phyloP scores from a whole-genome alignment of 2,797 vertebrate species.

The Saxicola maurus region DNA sequence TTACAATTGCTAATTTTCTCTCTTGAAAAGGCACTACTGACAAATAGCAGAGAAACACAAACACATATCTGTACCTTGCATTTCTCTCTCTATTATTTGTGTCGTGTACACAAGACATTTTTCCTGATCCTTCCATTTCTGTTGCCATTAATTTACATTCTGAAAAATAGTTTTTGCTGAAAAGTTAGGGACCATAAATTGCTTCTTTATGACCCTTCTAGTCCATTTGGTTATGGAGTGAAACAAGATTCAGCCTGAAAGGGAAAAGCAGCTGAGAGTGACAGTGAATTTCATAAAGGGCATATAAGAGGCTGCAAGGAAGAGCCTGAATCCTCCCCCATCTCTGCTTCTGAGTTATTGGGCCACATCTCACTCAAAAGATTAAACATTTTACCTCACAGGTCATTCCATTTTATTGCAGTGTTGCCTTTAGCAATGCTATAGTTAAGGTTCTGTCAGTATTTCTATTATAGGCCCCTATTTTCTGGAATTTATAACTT shows the following conservation, averaged over 20 bases:
- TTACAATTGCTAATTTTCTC: neutral
- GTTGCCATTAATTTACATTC: slow-evolving; percentile 26
- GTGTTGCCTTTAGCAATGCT: slow-evolving; percentile 35
- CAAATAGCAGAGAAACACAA: neutral
- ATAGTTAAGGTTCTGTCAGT: slow-evolving; percentile 57
- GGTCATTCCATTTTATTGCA: slow-evolving; percentile 55
- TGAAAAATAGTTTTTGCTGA: slow-evolving; percentile 41
- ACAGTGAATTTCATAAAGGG: slow-evolving; percentile 50
- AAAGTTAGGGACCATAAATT: slow-evolving; percentile 30
- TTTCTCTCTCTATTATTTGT: slow-evolving; percentile 10
- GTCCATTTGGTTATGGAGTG: slow-evolving; percentile 29
- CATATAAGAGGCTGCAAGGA: neutral
- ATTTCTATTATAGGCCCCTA: slow-evolving; percentile 60
- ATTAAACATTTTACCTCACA: slow-evolving; percentile 61
- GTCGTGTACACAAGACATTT: neutral
- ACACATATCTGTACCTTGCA: neutral
- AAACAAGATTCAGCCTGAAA: slow-evolving; percentile 44
- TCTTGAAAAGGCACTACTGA: neutral
- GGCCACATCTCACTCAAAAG: slow-evolving; percentile 65
- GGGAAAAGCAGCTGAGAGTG: slow-evolving; percentile 32
- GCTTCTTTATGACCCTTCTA: slow-evolving; percentile 32
- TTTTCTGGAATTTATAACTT: slow-evolving; percentile 70
- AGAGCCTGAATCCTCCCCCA: slow-evolving; percentile 13
- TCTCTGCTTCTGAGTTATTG: slow-evolving; percentile 45
- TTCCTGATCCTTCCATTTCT: neutral